A percentile compares a stretch with the other conserved stretches of the same genome.
These are phyloP conservation scores for Petroica traversi DNA, from an alignment of 2,113 vertebrate species.

Conservation along the genomic window DNA sequence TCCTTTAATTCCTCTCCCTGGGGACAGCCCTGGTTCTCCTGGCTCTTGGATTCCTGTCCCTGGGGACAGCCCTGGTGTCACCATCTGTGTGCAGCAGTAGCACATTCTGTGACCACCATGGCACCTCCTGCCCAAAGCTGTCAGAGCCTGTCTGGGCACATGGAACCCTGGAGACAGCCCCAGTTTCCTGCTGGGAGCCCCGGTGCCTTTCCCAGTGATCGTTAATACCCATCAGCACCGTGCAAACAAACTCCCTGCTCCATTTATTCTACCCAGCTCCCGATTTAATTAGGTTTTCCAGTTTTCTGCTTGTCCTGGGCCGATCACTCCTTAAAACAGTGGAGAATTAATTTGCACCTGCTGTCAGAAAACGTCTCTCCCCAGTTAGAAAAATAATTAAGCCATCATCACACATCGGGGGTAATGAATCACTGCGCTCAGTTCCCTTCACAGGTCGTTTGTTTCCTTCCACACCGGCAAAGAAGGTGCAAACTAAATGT, in stretches of 20 bases:
- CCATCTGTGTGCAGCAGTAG: accelerated
- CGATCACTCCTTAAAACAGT: slow-evolving; percentile 72
- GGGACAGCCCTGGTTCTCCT: not conserved
- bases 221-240: slow-evolving; percentile 71
- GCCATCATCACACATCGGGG: slow-evolving; percentile 80
- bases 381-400: slow-evolving; percentile 81
- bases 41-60: accelerated
- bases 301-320: slow-evolving; percentile 77
- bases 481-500: slow-evolving; percentile 59
- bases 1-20: not conserved
- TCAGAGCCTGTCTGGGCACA: accelerated
- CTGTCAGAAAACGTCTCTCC: slow-evolving; percentile 78
- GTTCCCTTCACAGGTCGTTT: slow-evolving; percentile 74
- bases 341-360: slow-evolving; percentile 84
- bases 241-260: slow-evolving; percentile 74
- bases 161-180: not conserved
- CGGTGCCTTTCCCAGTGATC: slow-evolving; percentile 7
- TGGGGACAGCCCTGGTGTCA: not conserved
- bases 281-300: slow-evolving; percentile 81
- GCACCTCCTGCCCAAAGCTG: not conserved
- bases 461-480: slow-evolving; percentile 69
- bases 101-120: accelerated
- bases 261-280: slow-evolving; percentile 76
- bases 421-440: slow-evolving; percentile 76
- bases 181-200: not conserved